Base-by-base conservation (phyloP, 2,888 invertebrate genomes). In the Macrophya annulata region DNA sequence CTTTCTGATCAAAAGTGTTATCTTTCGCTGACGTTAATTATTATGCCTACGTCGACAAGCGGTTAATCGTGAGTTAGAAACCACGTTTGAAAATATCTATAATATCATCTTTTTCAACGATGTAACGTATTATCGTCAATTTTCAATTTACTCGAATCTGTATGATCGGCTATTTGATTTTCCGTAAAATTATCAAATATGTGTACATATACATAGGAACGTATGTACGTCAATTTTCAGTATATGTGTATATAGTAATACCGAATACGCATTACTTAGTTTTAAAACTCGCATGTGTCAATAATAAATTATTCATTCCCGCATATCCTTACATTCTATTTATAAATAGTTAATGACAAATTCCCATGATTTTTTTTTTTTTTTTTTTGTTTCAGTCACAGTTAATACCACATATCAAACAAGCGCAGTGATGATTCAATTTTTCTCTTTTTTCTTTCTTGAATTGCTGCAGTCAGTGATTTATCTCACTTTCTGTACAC, bases 21-120 rank as follows among this genome's bases (percentile, higher is more conserved):
- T 45, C 45, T 74, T 74, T 74, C 21, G 74, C 74, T 74, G 74
- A 74, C 74, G n/a, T 45, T 45, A 25, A 45, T 45, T 12, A 45
- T 71, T 71, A n/a, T 71, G 71, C 71, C 71, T 37, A 71, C 71
- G 71, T 71, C 15, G 71, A 40, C 71, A 40, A 40, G 40, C 62
- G 62, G 25, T 62, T 62, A 21, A 10, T 25, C 25, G 25, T 25
- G 25, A 62, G 25, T 21, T 62, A 10, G 21, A 25, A 25, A 25
- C 62, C 62, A 62, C 21, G 21, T 21, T 25, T 25, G 62, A 62
- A 62, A 62, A 62, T 62, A 21, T 62, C 62, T 62, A 12, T 48
- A 48, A 3, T 1, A 48, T 62, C 25, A 62, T 62, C 4, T 62
- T 62, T 55, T n/a, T n/a, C 8, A 55, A 6, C 62, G 10, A 62